Evolutionary conservation across 1,140 invertebrate genomes (phyloP), one percentile per base, ranked within the genome.

Genomic region (Aphidius gifuensis): DNA sequence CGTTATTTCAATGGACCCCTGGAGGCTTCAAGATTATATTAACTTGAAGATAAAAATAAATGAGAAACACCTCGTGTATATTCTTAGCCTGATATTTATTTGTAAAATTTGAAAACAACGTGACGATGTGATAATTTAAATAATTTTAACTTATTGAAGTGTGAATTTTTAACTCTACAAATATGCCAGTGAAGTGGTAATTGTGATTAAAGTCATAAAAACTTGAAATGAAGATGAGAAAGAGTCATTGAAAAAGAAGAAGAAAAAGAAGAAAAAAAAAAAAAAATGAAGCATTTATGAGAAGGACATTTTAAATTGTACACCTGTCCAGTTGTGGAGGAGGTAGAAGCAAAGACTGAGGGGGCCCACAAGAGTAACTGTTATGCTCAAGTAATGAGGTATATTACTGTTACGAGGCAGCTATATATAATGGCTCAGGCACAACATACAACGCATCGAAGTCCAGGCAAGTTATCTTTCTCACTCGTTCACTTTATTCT

Each of bases 311-410:
- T 64, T 62, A 58, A 64, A 59, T 67, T 66, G 66, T 51, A 67
- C 63, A 67, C 68, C 68, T 68, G 67, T 69, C 62, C 49, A 45
- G 57, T 40, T 58, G 50, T 39, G 65, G 65, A 69, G 67, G 67
- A 64, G 58, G 57, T 64, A 60, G 64, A 72, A 76, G 74, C 72
- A 67, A 69, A 66, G 60, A 66, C 60, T 60, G 44, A 32, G 39
- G 57, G 58, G 45, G 58, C 68, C 66, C 58, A 57, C 11, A 38
- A 58, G 64, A 73, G 68, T 75, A 71, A 67, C 62, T 69, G 70
- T 72, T 71, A 72, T 66, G 60, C 64, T 62, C 67, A 68, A 72
- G 69, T 75, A 76, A 77, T 72, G 73, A 75, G 68, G 66, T 72
- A 71, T 71, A 75, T 74, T 77, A 74, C 68, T 61, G 69, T 64